Evolutionary conservation across 2,113 vertebrate species (phyloP).

Genomic region (cattle (Bos taurus)): DNA sequence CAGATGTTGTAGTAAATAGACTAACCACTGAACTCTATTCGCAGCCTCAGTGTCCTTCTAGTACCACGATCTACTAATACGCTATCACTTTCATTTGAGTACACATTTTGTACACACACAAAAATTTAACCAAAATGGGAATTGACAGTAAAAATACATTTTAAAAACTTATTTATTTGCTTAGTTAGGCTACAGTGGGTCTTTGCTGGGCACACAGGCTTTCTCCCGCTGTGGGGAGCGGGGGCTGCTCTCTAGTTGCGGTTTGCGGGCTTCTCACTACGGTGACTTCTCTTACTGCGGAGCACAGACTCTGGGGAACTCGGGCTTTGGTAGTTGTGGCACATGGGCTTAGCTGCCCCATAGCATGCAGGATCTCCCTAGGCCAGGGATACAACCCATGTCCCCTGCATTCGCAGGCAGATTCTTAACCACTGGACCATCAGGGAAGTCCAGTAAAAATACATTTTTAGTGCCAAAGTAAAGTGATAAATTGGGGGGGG

Average conservation of each 20-base stretch:
- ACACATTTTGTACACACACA: not conserved
- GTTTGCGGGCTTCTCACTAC: not conserved
- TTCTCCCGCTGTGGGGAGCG: accelerated
- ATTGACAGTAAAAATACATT: not conserved
- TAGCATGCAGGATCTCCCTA: not conserved
- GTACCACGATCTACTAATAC: not conserved
- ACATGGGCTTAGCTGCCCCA: not conserved
- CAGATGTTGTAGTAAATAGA: not conserved
- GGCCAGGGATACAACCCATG: not conserved
- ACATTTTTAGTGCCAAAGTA: not conserved
- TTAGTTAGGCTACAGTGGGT: not conserved
- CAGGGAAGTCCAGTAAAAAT: not conserved
- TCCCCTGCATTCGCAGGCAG: not conserved
- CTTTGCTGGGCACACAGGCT: not conserved
- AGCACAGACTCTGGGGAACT: not conserved
- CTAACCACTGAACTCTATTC: not conserved
- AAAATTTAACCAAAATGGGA: not conserved
- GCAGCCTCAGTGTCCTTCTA: not conserved
- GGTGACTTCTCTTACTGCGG: accelerated
- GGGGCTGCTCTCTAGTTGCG: not conserved
- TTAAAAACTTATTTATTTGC: not conserved
- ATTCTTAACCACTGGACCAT: not conserved
- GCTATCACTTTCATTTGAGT: not conserved
- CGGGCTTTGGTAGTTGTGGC: accelerated
- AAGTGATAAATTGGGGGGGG: not conserved